These are phyloP conservation scores for Notocelia uddmanniana DNA, from an alignment of 2,888 invertebrate species.

Conservation along the genomic window DNA sequence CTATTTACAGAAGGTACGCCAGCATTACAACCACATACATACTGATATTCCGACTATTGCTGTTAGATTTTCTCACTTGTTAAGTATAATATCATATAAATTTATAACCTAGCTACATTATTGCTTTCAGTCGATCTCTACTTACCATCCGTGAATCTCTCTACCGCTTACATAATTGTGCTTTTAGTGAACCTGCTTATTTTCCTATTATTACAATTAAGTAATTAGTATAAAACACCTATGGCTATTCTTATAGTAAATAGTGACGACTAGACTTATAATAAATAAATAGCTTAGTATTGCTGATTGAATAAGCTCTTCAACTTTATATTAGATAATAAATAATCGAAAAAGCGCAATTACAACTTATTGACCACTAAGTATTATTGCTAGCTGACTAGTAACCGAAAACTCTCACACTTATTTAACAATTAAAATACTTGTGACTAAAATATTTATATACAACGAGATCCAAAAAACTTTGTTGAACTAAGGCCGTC, in stretches of 20 bases:
- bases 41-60: constrained; percentile 24
- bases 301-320: constrained; percentile 39
- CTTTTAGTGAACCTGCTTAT: constrained; percentile 11
- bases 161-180: constrained; percentile 33
- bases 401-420: constrained; percentile 26
- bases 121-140: constrained; percentile 38
- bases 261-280: constrained; percentile 27
- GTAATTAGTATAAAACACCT: constrained; percentile 12
- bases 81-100: neutral
- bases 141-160: neutral
- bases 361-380: constrained; percentile 9
- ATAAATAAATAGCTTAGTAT: constrained; percentile 36
- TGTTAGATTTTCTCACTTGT: neutral
- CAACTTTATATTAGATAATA: constrained; percentile 19
- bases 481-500: neutral
- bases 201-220: neutral
- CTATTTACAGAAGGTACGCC: constrained; percentile 32
- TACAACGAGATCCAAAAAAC: constrained; percentile 31
- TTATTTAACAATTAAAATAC: constrained; percentile 23
- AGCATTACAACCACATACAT: constrained; percentile 5
- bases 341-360: constrained; percentile 10
- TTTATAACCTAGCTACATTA: constrained; percentile 30
- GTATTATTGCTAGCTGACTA: constrained; percentile 42
- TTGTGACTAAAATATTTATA: constrained; percentile 12
- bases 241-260: constrained; percentile 11